Percentiles rank a stretch among this genome's conserved stretches.
Evolutionary conservation across 1,140 invertebrate genomes (phyloP).

Genomic region (Drosophila navojoa): DNA sequence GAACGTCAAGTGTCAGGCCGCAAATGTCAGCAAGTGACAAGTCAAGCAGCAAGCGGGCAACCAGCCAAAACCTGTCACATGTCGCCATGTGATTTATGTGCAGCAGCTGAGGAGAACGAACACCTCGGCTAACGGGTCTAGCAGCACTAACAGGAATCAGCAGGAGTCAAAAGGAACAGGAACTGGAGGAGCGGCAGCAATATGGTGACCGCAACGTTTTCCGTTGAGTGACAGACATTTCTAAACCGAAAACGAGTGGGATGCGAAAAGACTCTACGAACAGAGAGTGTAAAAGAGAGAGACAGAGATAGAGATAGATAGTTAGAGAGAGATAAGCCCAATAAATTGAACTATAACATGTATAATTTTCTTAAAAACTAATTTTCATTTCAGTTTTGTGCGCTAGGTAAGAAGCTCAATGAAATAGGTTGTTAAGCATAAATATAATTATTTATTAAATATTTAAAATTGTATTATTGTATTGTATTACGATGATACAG

Average conservation of each 20-base stretch:
- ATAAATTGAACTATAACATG: too few relatives aligned
- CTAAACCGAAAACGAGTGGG: conserved; percentile 16
- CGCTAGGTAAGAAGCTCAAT: too few relatives aligned
- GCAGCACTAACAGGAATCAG: conserved; percentile 6
- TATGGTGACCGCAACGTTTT: conserved; percentile 24
- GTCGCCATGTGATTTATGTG: conserved; percentile 62
- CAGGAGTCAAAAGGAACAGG: conserved; percentile 4
- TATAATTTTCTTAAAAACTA: too few relatives aligned
- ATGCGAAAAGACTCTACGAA: neutral
- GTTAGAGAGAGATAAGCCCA: neutral
- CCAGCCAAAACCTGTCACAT: conserved; percentile 62
- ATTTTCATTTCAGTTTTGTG: too few relatives aligned
- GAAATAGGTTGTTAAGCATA: too few relatives aligned
- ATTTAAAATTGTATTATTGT: too few relatives aligned
- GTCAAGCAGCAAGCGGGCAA: conserved; percentile 52
- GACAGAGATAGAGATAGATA: too few relatives aligned
- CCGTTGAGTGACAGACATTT: conserved; percentile 26
- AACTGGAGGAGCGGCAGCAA: neutral
- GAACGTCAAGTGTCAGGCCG: conserved; percentile 64
- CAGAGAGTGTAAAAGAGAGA: neutral
- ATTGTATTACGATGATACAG: too few relatives aligned
- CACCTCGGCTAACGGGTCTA: conserved; percentile 1
- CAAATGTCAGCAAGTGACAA: conserved; percentile 65
- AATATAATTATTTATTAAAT: too few relatives aligned
- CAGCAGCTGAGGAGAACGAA: conserved; percentile 16